Conservation (phyloP, 2,888 invertebrate genomes). For the Cynaeus angustus region DNA sequence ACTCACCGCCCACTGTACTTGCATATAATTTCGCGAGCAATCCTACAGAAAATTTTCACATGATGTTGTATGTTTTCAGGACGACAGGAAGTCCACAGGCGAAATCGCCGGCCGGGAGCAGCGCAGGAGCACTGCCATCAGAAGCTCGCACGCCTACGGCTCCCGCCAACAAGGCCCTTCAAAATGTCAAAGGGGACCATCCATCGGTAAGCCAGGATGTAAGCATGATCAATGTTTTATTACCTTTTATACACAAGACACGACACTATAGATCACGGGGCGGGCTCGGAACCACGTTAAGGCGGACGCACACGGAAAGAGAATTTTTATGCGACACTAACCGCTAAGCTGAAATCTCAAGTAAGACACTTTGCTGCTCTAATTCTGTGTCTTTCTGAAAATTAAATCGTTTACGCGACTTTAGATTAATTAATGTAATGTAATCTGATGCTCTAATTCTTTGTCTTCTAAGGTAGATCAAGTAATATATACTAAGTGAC, state of each 20-base stretch:
- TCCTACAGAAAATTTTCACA: neutral
- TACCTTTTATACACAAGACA: slow-evolving; percentile 18
- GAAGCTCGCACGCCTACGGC: slow-evolving; percentile 76
- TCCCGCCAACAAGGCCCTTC: slow-evolving; percentile 83
- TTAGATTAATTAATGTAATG: too few species aligned
- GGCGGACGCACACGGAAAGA: too few species aligned
- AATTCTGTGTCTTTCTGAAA: too few species aligned
- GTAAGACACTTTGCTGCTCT: too few species aligned
- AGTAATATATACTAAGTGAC: too few species aligned
- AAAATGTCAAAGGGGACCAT: slow-evolving; percentile 85
- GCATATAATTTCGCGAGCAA: neutral
- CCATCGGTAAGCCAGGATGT: slow-evolving; percentile 81
- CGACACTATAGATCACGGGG: neutral
- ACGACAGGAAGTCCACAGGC: slow-evolving; percentile 84
- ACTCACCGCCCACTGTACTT: slow-evolving; percentile 1
- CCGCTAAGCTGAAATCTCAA: too few species aligned
- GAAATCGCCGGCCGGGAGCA: slow-evolving; percentile 84
- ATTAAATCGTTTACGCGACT: too few species aligned
- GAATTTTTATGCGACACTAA: too few species aligned
- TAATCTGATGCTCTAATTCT: too few species aligned
- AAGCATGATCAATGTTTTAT: slow-evolving; percentile 64
- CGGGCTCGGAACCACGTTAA: too few species aligned
- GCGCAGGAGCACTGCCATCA: slow-evolving; percentile 74
- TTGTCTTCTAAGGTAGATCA: too few species aligned
- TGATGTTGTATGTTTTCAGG: slow-evolving; percentile 70